These are phyloP conservation scores for Crotalus horridus DNA, from an alignment of 2,113 vertebrate species.

Conservation along the genomic window DNA sequence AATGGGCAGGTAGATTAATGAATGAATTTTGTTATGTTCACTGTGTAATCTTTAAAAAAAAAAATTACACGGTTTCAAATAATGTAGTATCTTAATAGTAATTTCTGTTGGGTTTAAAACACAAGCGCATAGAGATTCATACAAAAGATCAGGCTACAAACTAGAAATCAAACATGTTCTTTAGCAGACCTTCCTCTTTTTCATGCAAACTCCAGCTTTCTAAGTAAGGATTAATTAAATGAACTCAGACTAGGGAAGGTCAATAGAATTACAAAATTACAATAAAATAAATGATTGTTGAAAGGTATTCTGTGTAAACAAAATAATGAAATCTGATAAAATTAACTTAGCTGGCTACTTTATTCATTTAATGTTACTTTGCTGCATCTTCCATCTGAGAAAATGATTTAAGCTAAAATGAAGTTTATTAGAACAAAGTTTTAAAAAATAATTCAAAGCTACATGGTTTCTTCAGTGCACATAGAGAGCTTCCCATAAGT, in stretches of 20 bases:
- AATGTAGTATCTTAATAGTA: slow-evolving; percentile 47
- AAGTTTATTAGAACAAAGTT: background rate
- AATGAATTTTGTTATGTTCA: slow-evolving; percentile 64
- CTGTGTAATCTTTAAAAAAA: slow-evolving; percentile 62
- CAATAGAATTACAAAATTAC: slow-evolving; percentile 9
- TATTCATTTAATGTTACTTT: background rate
- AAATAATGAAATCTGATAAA: slow-evolving; percentile 52
- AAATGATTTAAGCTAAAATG: background rate
- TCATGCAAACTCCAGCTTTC: slow-evolving; percentile 69
- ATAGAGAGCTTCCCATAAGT: background rate
- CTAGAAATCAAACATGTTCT: slow-evolving; percentile 40
- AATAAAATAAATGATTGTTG: background rate
- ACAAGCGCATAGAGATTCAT: slow-evolving; percentile 63
- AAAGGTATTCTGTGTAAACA: slow-evolving; percentile 26
- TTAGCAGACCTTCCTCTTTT: slow-evolving; percentile 58
- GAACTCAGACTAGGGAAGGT: background rate
- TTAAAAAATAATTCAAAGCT: background rate
- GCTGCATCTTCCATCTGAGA: background rate
- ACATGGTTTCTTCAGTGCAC: background rate
- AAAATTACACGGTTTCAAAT: slow-evolving; percentile 60
- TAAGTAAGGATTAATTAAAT: slow-evolving; percentile 42
- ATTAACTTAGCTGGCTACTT: slow-evolving; percentile 8
- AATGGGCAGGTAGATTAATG: slow-evolving; percentile 61
- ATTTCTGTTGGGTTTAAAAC: slow-evolving; percentile 54
- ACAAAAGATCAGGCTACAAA: slow-evolving; percentile 47